phyloP scores from a whole-genome alignment of 1,140 invertebrate species.

The Olivierus martensii region DNA sequence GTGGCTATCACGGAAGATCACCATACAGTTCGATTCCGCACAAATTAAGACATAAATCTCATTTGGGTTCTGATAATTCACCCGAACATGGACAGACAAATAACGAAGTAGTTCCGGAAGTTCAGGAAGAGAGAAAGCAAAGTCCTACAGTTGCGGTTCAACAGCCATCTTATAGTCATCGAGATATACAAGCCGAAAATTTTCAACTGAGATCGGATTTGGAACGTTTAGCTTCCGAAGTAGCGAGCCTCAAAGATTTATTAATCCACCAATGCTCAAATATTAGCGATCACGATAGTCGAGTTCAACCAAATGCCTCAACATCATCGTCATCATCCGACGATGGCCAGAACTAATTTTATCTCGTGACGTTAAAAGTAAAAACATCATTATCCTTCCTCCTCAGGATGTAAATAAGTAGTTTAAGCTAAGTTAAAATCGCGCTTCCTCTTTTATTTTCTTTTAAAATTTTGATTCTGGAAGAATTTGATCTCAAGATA shows the following conservation, averaged over 20 bases:
- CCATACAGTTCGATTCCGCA: slow-evolving; percentile 48
- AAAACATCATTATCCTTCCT: too few relatives aligned
- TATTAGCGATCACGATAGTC: too few relatives aligned
- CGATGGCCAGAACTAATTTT: too few relatives aligned
- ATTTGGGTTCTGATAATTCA: slow-evolving; percentile 56
- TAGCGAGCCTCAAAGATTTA: slow-evolving; percentile 63
- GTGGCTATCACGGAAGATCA: slow-evolving; percentile 7
- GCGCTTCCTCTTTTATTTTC: too few relatives aligned
- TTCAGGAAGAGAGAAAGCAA: neutral
- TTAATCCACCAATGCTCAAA: slow-evolving; percentile 18
- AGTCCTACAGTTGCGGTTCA: too few relatives aligned
- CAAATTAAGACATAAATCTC: slow-evolving; percentile 82
- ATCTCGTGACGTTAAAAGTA: too few relatives aligned
- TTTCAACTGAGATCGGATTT: slow-evolving; percentile 65
- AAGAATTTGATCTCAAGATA: too few relatives aligned
- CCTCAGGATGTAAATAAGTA: too few relatives aligned
- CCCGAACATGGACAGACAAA: slow-evolving; percentile 46
- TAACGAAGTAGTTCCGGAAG: slow-evolving; percentile 45
- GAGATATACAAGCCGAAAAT: slow-evolving; percentile 41
- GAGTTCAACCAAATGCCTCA: too few relatives aligned
- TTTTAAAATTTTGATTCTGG: too few relatives aligned
- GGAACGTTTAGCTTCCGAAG: slow-evolving; percentile 74
- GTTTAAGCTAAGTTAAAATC: too few relatives aligned
- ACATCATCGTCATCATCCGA: too few relatives aligned
- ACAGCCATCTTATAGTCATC: neutral